These are phyloP conservation scores for Sminthurides aquaticus DNA, from an alignment of 2,888 invertebrate genomes.

Conservation along the genomic window DNA sequence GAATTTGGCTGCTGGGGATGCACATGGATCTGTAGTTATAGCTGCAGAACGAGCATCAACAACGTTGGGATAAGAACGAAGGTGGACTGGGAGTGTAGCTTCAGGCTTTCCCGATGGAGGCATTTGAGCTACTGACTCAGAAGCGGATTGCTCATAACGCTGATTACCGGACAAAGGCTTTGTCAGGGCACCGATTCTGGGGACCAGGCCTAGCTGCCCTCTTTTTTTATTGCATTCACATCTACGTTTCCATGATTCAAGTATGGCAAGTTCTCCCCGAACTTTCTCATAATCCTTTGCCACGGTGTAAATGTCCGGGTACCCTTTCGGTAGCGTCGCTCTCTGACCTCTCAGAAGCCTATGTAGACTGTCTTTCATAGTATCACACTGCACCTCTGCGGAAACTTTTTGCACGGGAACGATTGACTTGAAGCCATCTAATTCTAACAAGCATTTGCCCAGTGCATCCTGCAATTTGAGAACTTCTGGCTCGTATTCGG, in stretches of 20 bases:
- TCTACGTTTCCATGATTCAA: conserved; percentile 1
- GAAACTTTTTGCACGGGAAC: not conserved
- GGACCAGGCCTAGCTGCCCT: no score
- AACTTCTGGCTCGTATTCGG: not conserved
- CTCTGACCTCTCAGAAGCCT: conserved; percentile 4
- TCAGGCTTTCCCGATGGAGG: not conserved
- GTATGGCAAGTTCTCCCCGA: conserved; percentile 1
- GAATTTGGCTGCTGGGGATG: not conserved
- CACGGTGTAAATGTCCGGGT: conserved; percentile 6
- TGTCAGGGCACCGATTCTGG: not conserved
- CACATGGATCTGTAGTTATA: not conserved
- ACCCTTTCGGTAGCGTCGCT: conserved; percentile 5
- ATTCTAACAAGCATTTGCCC: not conserved
- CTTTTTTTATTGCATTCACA: conserved; percentile 1
- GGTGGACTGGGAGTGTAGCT: not conserved
- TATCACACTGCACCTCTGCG: conserved; percentile 13
- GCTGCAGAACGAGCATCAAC: no score
- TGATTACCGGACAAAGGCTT: not conserved
- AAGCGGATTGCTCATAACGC: not conserved
- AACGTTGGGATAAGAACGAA: no score
- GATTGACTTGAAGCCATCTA: not conserved
- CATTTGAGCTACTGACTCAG: not conserved
- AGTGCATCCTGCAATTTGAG: not conserved
- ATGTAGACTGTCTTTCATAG: conserved; percentile 1
- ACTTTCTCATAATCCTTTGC: not conserved